Evolutionary conservation across 2,888 invertebrate species (phyloP), one percentile per base, ranked within the genome.

Genomic region (Agrotis puta): DNA sequence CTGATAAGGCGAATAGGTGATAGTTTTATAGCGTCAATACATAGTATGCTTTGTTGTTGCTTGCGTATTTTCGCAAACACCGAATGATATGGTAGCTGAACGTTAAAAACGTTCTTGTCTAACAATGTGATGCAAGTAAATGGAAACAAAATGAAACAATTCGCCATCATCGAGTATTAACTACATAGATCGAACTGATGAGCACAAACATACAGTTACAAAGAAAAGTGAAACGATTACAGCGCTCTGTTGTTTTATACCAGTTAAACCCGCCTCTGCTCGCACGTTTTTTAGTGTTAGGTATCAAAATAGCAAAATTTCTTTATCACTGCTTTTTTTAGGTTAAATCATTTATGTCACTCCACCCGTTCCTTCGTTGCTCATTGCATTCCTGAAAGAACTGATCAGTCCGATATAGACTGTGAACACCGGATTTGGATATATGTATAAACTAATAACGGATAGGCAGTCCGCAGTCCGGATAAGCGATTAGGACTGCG

Each of bases 1-100:
- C 39, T 75, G 79, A 71, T 78, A 75, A 74, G 56, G 69, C 27
- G n/a, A 27, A 39, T 1, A 43, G n/a, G 27, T 71, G 79, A 59
- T 51, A 50, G 45, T 20, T 75, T 75, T 72, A 71, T 64, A 50
- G 43, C 20, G 24, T 9, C 24, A 14, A 22, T 61, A 16, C n/a
- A 45, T 47, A 69, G 27, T 43, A 11, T 53, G 27, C 33, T 27
- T 61, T 33, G 20, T 24, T 5, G 24, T 65, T 47, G 27, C 14
- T 54, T 48, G 47, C 22, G 76, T 68, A 50, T 59, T 58, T 58
- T 48, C 18, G 27, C 3, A 14, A 16, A 27, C n/a, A 14, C n/a
- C 33, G 16, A 48, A 11, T 54, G 47, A 13, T 74, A 45, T 7
- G 45, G 43, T 48, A 13, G 53, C 27, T 47, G 0, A 43, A 16